Evolutionary conservation across 2,113 vertebrate species (phyloP).

Genomic region (Emberiza fucata): DNA sequence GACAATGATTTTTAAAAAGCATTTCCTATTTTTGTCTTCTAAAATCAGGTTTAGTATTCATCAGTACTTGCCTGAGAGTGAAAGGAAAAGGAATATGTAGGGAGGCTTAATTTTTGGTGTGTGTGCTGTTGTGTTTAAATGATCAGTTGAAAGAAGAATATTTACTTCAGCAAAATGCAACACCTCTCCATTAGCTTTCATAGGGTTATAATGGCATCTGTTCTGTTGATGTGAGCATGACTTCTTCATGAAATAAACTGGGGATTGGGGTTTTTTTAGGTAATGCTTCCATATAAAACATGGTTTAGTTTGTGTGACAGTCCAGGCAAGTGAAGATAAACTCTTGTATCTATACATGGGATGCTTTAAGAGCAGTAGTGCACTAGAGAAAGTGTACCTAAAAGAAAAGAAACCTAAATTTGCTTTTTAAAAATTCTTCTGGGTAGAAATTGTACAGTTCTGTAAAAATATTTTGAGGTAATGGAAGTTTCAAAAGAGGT

Average conservation of each 20-base stretch:
- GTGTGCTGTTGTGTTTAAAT: not conserved
- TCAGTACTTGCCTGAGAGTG: not conserved
- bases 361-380: not conserved
- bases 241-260: not conserved
- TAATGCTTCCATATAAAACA: not conserved
- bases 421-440: not conserved
- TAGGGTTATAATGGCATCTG: not conserved
- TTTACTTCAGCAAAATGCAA: not conserved
- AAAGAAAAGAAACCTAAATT: not conserved
- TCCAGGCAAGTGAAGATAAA: not conserved
- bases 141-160: not conserved
- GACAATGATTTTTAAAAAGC: not conserved
- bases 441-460: not conserved
- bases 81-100: not conserved
- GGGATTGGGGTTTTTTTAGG: fast-evolving
- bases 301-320: not conserved
- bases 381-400: not conserved
- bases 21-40: not conserved
- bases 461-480: not conserved
- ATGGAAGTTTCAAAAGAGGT: not conserved
- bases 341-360: not conserved
- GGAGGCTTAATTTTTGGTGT: not conserved
- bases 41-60: not conserved
- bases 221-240: not conserved
- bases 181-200: not conserved